Evolutionary conservation across 2,888 invertebrate species (phyloP).

Genomic region (Drosophila aldrichi): DNA sequence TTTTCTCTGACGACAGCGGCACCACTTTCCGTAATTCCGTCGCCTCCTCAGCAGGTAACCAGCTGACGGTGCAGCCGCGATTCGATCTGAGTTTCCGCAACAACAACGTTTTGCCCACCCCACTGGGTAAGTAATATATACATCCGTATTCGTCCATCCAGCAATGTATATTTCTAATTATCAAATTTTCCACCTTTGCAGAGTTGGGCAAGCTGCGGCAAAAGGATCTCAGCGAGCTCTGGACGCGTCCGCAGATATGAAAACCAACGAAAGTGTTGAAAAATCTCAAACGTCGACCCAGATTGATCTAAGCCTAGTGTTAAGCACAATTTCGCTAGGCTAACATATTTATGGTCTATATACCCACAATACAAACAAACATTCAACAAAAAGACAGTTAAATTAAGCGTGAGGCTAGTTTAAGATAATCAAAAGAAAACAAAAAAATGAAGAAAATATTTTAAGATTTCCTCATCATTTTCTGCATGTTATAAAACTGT

Average conservation of each 20-base stretch:
- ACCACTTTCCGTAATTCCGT: conserved; percentile 77
- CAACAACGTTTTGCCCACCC: conserved; percentile 60
- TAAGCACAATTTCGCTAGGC: conserved; percentile 36
- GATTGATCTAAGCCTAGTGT: conserved; percentile 44
- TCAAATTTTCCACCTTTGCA: conserved; percentile 31
- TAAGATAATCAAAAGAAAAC: conserved; percentile 42
- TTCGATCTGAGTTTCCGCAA: conserved; percentile 77
- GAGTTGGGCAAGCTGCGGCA: conserved; percentile 81
- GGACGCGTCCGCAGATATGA: conserved; percentile 83
- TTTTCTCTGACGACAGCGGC: conserved; percentile 47
- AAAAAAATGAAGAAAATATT: not conserved
- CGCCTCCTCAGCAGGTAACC: conserved; percentile 65
- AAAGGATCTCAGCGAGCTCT: conserved; percentile 81
- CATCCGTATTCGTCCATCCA: not conserved
- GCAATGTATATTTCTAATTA: not conserved
- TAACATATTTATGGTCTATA: conserved; percentile 41
- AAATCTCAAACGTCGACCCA: conserved; percentile 60
- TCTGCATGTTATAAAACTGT: conserved; percentile 50
- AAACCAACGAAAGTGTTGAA: conserved; percentile 49
- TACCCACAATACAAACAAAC: conserved; percentile 9
- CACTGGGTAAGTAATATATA: conserved; percentile 64
- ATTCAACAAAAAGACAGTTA: conserved; percentile 56
- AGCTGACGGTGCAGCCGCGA: conserved; percentile 78
- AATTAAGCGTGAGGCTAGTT: conserved; percentile 68
- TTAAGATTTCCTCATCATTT: conserved; percentile 33